Base-by-base conservation (phyloP, 1,140 invertebrate species). In the Hirudo medicinalis region DNA sequence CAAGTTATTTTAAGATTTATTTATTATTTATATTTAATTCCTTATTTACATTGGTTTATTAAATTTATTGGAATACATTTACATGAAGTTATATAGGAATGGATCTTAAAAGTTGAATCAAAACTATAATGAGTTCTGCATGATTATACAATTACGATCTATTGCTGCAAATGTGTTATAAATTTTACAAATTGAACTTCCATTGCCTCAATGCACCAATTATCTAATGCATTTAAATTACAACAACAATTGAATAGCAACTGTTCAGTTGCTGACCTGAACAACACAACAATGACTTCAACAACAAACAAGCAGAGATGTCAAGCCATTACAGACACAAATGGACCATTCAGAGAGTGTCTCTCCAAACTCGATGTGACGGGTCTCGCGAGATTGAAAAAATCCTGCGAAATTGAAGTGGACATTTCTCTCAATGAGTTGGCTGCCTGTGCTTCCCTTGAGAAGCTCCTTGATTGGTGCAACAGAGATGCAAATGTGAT, bases 401-500 rank as follows among this genome's bases (percentile, higher is more conserved):
- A 63, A 25, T 15, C 57, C 11, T 63, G 57, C 57, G 29, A 63
- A 32, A 0, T 63, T 15, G 29, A 63, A 25, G 57, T 63, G 57
- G 57, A 63, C 57, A 13, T 63, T 9, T 63, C 29, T 63, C 57
- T 63, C 19, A 63, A 8, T n/a, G 57, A 63, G 22, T n/a, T 63
- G 57, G 22, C 29, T 25, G 22, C 57, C 22, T 63, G 57, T 63
- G 29, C 57, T 13, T 13, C 57, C 29, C 57, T 63, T 11, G 57
- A 63, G 29, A 63, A 32, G 22, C 29, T 63, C 29, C 22, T 63
- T 22, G 57, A 63, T 63, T 32, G 22, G 22, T 63, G 57, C 57
- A 63, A 63, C 8, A 22, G 22, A 25, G 22, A 22, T 22, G 57
- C 29, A 11, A 32, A 32, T 13, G 57, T 63, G 19, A 63, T 22